Evolutionary conservation across 2,888 invertebrate genomes (phyloP), one percentile per base, ranked within the genome.

Genomic region (Aleiodes leptofemur): DNA sequence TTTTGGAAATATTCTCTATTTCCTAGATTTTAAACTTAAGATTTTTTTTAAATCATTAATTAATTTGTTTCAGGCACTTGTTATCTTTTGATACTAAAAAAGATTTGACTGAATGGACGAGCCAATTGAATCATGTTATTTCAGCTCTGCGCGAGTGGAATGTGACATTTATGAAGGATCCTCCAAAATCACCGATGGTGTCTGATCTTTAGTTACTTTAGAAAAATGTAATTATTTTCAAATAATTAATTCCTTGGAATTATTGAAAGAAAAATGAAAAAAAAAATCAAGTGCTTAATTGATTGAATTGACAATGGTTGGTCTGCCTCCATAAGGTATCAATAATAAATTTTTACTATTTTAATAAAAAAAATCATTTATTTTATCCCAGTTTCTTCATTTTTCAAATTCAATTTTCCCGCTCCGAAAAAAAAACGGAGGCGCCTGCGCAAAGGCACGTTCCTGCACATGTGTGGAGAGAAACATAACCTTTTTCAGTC

Each of bases 81-180:
- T 89, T 92, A 79, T 89, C 90, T 0, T 90, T 90, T 16, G 92
- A 92, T 73, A 90, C 87, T n/a, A 88, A 87, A 68, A 77, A 83
- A 4, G 91, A 92, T 72, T 86, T 91, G 13, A 79, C 85, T 16
- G 85, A 85, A 61, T 92, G 92, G 92, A 83, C 91, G 72, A 78
- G 82, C 9, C 89, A 89, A 74, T 84, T 92, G 50, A 91, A 91
- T 83, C 86, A 85, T 68, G 88, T 90, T 9, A 77, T 91, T 23
- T 80, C 84, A n/a, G 89, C 90, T 48, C 82, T 90, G 34, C 84
- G 87, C 51, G 87, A 86, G 76, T 92, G 92, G 92, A 87, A 90
- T 50, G 80, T 79, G 6, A 79, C 74, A 23, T 53, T 34, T 23
- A 16, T 68, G 59, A 69, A 48, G n/a, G 38, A 34, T 38, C 51